These are phyloP conservation scores for Semicossyphus pulcher DNA, from an alignment of 2,113 vertebrate species.

Conservation along the genomic window DNA sequence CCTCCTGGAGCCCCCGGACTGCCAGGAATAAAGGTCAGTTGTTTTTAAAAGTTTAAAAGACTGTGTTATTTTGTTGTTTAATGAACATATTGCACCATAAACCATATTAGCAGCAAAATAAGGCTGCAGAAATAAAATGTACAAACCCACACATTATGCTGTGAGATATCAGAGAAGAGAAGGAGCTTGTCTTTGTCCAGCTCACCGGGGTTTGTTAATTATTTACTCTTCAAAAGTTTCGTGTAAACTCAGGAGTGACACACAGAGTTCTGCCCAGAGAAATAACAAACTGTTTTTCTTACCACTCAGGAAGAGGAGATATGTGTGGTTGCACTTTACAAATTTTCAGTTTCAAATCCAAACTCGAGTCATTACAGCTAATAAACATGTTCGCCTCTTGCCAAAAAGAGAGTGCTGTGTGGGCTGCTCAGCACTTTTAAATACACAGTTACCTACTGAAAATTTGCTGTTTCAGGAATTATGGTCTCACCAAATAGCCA, in stretches of 20 bases:
- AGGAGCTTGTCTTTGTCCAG: not conserved
- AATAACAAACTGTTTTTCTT: not conserved
- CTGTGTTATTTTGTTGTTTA: not conserved
- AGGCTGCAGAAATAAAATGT: not conserved
- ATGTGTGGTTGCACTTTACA: constrained; percentile 29
- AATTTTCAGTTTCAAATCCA: constrained; percentile 22
- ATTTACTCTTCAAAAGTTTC: constrained; percentile 20
- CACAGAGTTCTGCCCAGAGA: constrained; percentile 5
- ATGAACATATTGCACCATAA: not conserved
- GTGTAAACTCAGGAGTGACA: constrained; percentile 22
- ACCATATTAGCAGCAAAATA: not conserved
- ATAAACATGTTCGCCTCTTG: constrained; percentile 17
- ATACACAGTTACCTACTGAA: constrained; percentile 8
- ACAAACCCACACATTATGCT: not conserved
- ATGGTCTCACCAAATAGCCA: not conserved
- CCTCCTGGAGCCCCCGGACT: constrained; percentile 90
- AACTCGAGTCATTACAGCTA: constrained; percentile 7
- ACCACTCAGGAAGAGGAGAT: not conserved
- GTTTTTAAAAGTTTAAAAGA: not conserved
- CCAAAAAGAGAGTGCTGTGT: not conserved
- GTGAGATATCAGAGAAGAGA: not conserved
- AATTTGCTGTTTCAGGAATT: not conserved
- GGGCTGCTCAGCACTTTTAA: constrained; percentile 21
- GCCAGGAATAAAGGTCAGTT: constrained; percentile 86
- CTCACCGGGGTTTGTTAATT: constrained; percentile 19